Evolutionary conservation across 2,888 invertebrate species (phyloP), one percentile per base, ranked within the genome.

Genomic region (Agonum fuliginosum): DNA sequence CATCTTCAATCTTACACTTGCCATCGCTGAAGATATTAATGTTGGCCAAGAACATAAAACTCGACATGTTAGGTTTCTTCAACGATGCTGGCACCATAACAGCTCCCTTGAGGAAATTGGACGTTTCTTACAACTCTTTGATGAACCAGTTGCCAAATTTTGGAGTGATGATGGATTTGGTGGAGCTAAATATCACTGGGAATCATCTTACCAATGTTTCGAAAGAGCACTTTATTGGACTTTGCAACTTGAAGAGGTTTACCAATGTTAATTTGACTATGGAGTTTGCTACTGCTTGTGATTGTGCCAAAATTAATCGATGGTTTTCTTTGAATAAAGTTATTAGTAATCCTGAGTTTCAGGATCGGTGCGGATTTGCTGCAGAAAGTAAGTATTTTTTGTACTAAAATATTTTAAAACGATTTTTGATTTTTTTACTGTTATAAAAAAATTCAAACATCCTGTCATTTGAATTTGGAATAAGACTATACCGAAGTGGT

Each of bases 141-240:
- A 12, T 77, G 14, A 69, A 34, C 6, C 77, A 77, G 37, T 41
- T 77, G 24, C 77, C 77, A 20, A 54, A 58, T 51, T 70, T 77
- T 20, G 77, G 58, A 20, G 24, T 58, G 0, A 70, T 77, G 37
- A 77, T 77, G 77, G 69, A 77, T 43, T 27, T 77, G 19, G 58
- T 70, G 2, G 54, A 69, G 5, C 58, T 77, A 24, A 77, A 77
- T 19, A 46, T 77, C 6, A 70, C 77, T 10, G 77, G 77, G 17
- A 77, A 77, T 70, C 54, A 70, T 54, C 12, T 77, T 14, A 77
- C 77, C 3, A 77, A 77, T 77, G 77, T 77, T 2, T 70, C 70
- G 5, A 70, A 54, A n/a, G 17, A 54, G 8, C 48, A 70, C 58
- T 77, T 77, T 27, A 30, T 41, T 24, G 70, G 70, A 41, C 54